Evolutionary conservation across 2,797 vertebrate genomes (phyloP).

Genomic region (Cottoperca gobio): DNA sequence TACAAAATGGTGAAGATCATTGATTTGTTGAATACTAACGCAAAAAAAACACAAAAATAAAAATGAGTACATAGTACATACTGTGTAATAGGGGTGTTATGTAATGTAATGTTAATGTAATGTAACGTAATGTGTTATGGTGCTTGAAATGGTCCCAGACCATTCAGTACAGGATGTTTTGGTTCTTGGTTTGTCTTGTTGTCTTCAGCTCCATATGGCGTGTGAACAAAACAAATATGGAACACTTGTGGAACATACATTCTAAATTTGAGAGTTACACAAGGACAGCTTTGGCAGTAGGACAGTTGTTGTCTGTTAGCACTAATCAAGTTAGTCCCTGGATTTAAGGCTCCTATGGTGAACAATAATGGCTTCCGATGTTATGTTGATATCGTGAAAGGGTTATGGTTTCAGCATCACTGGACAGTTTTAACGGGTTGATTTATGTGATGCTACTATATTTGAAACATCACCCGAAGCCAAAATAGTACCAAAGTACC

Average conservation of each 20-base stretch:
- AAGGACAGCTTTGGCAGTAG: not conserved
- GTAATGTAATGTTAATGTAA: no score
- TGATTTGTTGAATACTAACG: not conserved
- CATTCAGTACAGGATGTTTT: not conserved
- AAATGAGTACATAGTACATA: not conserved
- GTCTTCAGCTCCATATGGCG: not conserved
- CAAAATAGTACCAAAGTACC: not conserved
- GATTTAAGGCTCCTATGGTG: not conserved
- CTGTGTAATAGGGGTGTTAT: not conserved
- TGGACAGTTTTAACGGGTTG: no score
- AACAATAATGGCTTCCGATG: not conserved
- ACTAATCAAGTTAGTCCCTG: not conserved
- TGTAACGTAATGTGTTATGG: not conserved
- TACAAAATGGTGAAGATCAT: not conserved
- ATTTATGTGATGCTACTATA: not conserved
- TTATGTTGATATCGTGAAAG: not conserved
- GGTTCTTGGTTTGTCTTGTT: not conserved
- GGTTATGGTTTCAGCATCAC: not conserved
- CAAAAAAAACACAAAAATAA: not conserved
- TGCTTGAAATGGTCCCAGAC: not conserved
- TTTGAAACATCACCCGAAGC: not conserved
- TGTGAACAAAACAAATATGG: not conserved
- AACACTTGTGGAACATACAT: no score
- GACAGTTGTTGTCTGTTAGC: not conserved
- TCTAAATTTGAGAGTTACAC: not conserved